Evolutionary conservation across 2,888 invertebrate genomes (phyloP).

Genomic region (Agriopis leucophaearia): DNA sequence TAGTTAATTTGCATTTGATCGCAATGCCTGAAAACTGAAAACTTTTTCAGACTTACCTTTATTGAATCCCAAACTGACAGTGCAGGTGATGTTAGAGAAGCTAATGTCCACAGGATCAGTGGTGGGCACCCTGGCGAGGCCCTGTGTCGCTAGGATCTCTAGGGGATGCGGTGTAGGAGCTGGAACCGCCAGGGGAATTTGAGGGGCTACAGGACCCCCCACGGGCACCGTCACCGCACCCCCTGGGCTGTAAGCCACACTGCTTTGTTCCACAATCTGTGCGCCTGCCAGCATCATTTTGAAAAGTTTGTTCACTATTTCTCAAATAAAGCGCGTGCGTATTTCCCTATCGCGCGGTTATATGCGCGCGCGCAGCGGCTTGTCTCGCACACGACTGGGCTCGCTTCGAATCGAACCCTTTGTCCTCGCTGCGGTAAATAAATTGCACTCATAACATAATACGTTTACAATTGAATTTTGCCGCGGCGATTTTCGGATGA

Average conservation of each 20-base stretch:
- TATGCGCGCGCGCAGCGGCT: constrained; percentile 68
- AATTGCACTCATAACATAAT: constrained; percentile 40
- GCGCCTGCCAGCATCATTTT: constrained; percentile 82
- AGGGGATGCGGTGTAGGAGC: constrained; percentile 43
- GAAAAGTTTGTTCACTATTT: constrained; percentile 47
- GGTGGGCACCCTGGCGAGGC: constrained; percentile 62
- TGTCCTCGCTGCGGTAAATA: constrained; percentile 61
- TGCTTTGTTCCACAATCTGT: constrained; percentile 71
- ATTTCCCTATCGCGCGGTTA: constrained; percentile 59
- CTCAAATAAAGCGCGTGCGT: constrained; percentile 64
- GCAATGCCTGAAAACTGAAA: constrained; percentile 2
- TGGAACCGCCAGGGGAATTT: constrained; percentile 12
- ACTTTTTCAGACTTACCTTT: constrained; percentile 86
- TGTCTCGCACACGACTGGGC: constrained; percentile 48
- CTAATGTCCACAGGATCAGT: constrained; percentile 89
- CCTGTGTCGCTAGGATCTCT: constrained; percentile 43
- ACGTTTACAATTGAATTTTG: constrained; percentile 10
- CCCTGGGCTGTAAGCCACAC: constrained; percentile 62
- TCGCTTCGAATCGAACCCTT: constrained; percentile 57
- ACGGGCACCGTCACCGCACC: constrained; percentile 18
- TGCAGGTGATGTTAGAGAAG: constrained; percentile 91
- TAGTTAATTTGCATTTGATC: not conserved
- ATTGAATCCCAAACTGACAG: constrained; percentile 90
- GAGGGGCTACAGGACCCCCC: constrained; percentile 23
- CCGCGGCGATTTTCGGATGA: constrained; percentile 22